Evolutionary conservation across 1,140 invertebrate species (phyloP).

Genomic region (Brachionus paranguensis): DNA sequence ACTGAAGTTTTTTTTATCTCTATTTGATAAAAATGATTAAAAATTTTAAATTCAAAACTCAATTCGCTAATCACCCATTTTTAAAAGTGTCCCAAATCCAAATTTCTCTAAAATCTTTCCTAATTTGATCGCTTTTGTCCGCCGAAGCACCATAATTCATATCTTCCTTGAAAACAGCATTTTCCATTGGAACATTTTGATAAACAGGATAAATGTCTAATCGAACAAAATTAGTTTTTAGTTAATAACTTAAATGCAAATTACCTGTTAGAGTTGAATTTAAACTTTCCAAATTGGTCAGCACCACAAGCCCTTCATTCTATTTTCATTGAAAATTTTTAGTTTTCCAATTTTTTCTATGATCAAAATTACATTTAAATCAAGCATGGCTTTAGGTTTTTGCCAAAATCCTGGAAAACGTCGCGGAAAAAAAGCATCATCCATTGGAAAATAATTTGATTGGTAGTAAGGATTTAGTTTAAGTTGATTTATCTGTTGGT

Average conservation of each 20-base stretch:
- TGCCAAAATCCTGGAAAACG: neutral
- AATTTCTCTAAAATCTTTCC: constrained; percentile 22
- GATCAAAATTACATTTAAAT: constrained; percentile 1
- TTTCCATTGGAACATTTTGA: neutral
- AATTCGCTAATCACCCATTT: neutral
- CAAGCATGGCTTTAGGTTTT: neutral
- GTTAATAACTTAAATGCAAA: neutral
- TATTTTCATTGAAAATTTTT: neutral
- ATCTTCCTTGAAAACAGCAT: neutral
- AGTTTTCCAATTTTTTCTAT: neutral
- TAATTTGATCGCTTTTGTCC: neutral
- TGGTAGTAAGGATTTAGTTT: neutral
- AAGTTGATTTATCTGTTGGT: neutral
- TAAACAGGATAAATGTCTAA: neutral
- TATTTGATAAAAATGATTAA: neutral
- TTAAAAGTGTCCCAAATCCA: constrained; percentile 22
- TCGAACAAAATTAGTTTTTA: neutral
- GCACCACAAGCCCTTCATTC: neutral
- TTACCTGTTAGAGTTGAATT: neutral
- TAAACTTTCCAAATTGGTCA: neutral
- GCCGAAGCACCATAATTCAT: neutral
- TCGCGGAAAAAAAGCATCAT: neutral
- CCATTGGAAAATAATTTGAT: neutral
- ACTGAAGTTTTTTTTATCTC: neutral
- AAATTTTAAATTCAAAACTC: neutral